Evolutionary conservation across 2,888 invertebrate genomes (phyloP).

Genomic region (Eristalis pertinax): DNA sequence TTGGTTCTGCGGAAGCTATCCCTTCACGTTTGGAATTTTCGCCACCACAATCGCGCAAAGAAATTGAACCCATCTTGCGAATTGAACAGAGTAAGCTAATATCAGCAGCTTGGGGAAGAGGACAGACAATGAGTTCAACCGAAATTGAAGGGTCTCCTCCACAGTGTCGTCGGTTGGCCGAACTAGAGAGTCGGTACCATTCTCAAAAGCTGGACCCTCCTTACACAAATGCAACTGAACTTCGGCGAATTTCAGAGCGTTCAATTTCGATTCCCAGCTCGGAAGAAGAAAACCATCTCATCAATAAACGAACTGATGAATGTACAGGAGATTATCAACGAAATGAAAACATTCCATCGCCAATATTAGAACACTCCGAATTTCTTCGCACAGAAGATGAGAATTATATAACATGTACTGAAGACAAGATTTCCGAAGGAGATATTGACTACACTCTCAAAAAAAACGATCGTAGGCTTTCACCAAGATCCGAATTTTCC

Average conservation of each 20-base stretch:
- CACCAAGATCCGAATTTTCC: conserved; percentile 72
- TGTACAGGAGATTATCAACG: conserved; percentile 84
- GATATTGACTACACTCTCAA: conserved; percentile 83
- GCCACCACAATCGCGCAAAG: conserved; percentile 89
- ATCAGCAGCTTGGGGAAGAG: conserved; percentile 86
- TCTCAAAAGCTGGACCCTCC: conserved; percentile 85
- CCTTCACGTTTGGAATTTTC: conserved; percentile 88
- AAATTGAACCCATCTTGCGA: conserved; percentile 88
- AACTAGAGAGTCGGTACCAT: conserved; percentile 86
- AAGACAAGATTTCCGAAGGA: conserved; percentile 83
- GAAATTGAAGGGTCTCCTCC: conserved; percentile 90
- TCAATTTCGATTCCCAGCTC: conserved; percentile 90
- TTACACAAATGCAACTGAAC: conserved; percentile 85
- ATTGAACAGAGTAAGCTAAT: conserved; percentile 87
- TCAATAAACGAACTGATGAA: conserved; percentile 83
- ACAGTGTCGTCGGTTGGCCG: conserved; percentile 86
- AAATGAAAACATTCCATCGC: conserved; percentile 85
- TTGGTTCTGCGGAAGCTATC: conserved; percentile 89
- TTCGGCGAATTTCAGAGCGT: conserved; percentile 87
- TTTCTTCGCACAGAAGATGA: conserved; percentile 85
- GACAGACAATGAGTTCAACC: conserved; percentile 89
- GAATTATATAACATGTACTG: conserved; percentile 79
- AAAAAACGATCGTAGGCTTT: conserved; percentile 75
- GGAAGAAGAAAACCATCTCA: conserved; percentile 87
- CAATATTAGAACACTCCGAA: conserved; percentile 85